Base-by-base conservation (phyloP, 2,113 vertebrate genomes). In the Zootoca vivipara region DNA sequence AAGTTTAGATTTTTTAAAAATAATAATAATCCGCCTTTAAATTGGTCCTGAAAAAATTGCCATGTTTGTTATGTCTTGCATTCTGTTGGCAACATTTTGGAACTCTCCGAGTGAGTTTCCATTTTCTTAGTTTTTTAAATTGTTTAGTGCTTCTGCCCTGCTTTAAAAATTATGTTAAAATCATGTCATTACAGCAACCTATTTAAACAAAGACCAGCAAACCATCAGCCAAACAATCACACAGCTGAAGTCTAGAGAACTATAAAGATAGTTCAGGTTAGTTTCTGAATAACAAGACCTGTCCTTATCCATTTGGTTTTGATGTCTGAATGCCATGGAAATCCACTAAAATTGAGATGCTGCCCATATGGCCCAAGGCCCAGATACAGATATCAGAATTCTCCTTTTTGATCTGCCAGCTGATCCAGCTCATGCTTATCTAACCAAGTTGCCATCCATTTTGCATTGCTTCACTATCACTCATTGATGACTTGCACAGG, bases 201-300 rank as follows among this genome's bases (percentile, higher is more conserved):
- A n/a, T 89, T 85, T 90, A 89, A 91, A 92, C 5, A 64, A 33
- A 91, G 90, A 93, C 90, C 91, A 0, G 0, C 35, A 94, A 81
- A 56, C 86, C 85, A 80, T 26, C 87, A 91, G 89, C 74, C 74
- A 58, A 83, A 28, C 65, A 67, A 6, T 8, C 69, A 69, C 56
- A 52, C 0, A 0, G 80, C 78, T 83, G 91, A 38, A 93, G 89
- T 80, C 85, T 0, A 0, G 75, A 74, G 70, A 78, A n/a, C 10
- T 7, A 65, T 5, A 1, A 5, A 46, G 58, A 82, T 89, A 16
- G 42, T 20, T 70, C 6, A 40, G 78, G 26, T 81, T 80, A 15
- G 46, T 38, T 26, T 3, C 16, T 7, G 30, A 64, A 72, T 3
- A 64, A 35, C 87, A 56, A 77, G 52, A 69, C 28, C 28, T 74